phyloP scores from a whole-genome alignment of 1,140 invertebrate genomes.

The Drosophila miranda region DNA sequence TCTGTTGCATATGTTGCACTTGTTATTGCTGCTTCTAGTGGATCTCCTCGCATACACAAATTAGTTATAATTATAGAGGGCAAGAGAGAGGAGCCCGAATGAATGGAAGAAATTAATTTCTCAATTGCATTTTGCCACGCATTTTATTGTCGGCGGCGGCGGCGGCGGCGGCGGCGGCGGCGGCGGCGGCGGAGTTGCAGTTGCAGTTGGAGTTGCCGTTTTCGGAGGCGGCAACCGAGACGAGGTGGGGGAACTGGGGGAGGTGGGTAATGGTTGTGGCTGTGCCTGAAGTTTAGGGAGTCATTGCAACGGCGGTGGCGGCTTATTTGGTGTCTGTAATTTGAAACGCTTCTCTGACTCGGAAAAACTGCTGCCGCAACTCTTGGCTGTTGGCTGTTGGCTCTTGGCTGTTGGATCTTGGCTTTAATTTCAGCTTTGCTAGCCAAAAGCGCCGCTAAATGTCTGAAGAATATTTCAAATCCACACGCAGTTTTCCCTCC shows the following conservation, averaged over 20 bases:
- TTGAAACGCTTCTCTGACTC: constrained; percentile 81
- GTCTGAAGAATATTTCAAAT: constrained; percentile 75
- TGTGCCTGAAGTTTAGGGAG: too few species aligned
- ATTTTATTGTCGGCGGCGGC: constrained; percentile 71
- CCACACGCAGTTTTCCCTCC: constrained; percentile 62
- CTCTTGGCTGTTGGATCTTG: constrained; percentile 16
- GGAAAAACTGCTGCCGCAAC: constrained; percentile 63
- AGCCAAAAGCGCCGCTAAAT: constrained; percentile 78
- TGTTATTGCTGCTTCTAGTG: constrained; percentile 18
- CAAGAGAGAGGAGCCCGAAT: constrained; percentile 45
- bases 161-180: constrained; percentile 48
- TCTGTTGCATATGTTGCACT: constrained; percentile 28
- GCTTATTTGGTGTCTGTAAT: constrained; percentile 81
- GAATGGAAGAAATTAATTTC: constrained; percentile 78
- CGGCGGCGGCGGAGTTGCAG: constrained; percentile 14
- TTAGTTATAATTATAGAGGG: constrained; percentile 79
- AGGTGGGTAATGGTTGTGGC: background rate
- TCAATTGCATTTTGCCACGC: constrained; percentile 80
- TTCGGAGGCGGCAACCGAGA: constrained; percentile 54
- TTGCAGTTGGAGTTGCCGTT: constrained; percentile 13
- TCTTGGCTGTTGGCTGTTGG: constrained; percentile 20
- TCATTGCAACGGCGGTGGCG: constrained; percentile 38
- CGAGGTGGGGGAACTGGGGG: constrained; percentile 9
- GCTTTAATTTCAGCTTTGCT: constrained; percentile 46
- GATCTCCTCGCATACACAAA: constrained; percentile 65